Evolutionary conservation across 2,797 vertebrate species (phyloP).

Genomic region (Gymnoscopelus microlampas): DNA sequence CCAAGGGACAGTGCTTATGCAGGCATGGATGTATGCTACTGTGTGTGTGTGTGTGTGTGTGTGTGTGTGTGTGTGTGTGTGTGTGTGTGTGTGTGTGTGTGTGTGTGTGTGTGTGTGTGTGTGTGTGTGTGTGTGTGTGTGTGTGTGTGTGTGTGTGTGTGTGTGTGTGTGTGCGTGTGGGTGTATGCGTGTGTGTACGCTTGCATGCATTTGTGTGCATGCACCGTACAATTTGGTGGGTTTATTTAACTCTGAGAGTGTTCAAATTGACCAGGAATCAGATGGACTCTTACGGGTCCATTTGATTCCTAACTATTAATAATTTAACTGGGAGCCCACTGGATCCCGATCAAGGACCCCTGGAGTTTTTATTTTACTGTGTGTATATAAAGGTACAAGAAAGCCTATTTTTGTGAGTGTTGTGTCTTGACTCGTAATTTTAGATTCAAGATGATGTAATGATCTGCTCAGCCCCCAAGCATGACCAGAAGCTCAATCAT

Average conservation of each 20-base stretch:
- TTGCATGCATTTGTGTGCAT: neutral
- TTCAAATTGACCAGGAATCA: neutral
- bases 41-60: neutral
- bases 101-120: neutral
- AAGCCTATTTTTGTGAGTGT: neutral
- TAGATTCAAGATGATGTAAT: slow-evolving; percentile 28
- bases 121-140: neutral
- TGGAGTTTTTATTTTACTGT: too few species aligned
- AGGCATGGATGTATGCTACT: neutral
- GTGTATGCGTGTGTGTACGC: neutral
- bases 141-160: neutral
- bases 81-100: neutral
- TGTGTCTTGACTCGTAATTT: slow-evolving; percentile 8
- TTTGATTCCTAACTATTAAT: too few species aligned
- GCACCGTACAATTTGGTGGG: neutral
- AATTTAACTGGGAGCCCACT: neutral
- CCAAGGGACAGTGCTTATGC: too few species aligned
- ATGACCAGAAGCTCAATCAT: slow-evolving; percentile 31
- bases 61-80: neutral
- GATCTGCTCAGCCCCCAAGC: slow-evolving; percentile 12
- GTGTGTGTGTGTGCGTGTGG: neutral
- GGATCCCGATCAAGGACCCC: too few species aligned
- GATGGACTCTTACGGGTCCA: too few species aligned
- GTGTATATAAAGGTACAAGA: neutral
- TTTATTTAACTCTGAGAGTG: neutral